Conservation (phyloP, 2,797 vertebrate species). For the Sebastes vulpes region DNA sequence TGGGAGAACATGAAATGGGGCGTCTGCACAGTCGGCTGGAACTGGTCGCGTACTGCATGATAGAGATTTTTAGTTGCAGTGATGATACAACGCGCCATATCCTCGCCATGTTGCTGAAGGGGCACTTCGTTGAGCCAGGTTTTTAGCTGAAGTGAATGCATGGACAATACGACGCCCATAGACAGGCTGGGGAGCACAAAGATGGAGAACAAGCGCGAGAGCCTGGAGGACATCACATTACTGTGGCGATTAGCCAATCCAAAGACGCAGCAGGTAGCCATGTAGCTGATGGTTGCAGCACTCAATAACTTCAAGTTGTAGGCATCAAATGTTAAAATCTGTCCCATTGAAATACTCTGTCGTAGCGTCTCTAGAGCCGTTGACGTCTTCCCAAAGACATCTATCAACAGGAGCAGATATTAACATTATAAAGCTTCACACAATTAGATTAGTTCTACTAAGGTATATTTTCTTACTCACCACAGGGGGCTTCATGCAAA, state of each 20-base stretch:
- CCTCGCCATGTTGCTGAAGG: constrained; percentile 37
- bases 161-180: constrained; percentile 78
- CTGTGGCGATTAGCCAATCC: constrained; percentile 37
- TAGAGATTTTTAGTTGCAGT: constrained; percentile 85
- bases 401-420: constrained; percentile 68
- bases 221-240: constrained; percentile 79
- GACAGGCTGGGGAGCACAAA: constrained; percentile 82
- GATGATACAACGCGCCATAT: constrained; percentile 82
- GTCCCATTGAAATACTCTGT: constrained; percentile 85
- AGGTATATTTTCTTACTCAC: constrained; percentile 53
- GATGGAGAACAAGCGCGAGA: constrained; percentile 87
- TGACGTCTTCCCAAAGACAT: constrained; percentile 77
- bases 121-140: constrained; percentile 86
- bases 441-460: background rate
- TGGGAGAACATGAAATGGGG: constrained; percentile 85
- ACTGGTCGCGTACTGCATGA: constrained; percentile 67
- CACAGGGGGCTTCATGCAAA: constrained; percentile 69
- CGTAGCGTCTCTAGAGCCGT: constrained; percentile 87
- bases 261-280: constrained; percentile 82
- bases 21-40: constrained; percentile 68
- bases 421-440: background rate
- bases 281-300: constrained; percentile 76
- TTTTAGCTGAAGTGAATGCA: constrained; percentile 80
- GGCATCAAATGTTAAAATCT: constrained; percentile 68
- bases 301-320: constrained; percentile 74